Evolutionary conservation across 2,888 invertebrate genomes (phyloP), one percentile per base, ranked within the genome.

Genomic region (Melieria crassipennis): DNA sequence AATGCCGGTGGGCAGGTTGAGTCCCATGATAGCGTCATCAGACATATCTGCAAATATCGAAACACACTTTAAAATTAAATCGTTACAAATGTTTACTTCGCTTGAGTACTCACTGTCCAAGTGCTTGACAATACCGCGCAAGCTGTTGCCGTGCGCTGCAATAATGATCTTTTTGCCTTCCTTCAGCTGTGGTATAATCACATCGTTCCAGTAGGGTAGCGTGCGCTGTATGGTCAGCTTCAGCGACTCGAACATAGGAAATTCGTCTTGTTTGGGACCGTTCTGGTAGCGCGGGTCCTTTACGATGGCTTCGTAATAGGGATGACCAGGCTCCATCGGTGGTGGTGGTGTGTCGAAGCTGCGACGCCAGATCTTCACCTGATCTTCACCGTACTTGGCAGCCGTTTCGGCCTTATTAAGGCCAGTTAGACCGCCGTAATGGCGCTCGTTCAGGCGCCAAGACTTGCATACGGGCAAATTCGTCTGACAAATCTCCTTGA

Each of bases 341-440:
- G 96, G 96, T 66, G 96, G 96, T 7, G 95, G 95, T 5, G 91
- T 90, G 78, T 95, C 94, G 77, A 93, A 96, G 80, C 95, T 95
- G 75, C 95, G 90, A 74, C 95, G 90, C 96, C 96, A 96, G 81
- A 94, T 94, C 87, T 92, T 91, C 7, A 86, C 93, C 88, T 94
- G 94, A 30, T 92, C 92, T 83, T 95, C 95, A 9, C 96, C 96
- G 85, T 93, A 96, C 81, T 95, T 94, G 64, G 92, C 92, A 43
- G 95, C 95, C 5, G 95, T 95, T 87, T 95, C 95, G 0, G 93
- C 91, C 86, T 96, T 96, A 82, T 96, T 94, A 74, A 96, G 89
- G n/a, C 95, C 95, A 60, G 95, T 96, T 5, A 96, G 89, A 42
- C 93, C 94, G 71, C 96, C 96, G 79, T 96, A 96, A 83, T 96